phyloP scores from a whole-genome alignment of 2,797 vertebrate genomes.

The Lophius americanus region DNA sequence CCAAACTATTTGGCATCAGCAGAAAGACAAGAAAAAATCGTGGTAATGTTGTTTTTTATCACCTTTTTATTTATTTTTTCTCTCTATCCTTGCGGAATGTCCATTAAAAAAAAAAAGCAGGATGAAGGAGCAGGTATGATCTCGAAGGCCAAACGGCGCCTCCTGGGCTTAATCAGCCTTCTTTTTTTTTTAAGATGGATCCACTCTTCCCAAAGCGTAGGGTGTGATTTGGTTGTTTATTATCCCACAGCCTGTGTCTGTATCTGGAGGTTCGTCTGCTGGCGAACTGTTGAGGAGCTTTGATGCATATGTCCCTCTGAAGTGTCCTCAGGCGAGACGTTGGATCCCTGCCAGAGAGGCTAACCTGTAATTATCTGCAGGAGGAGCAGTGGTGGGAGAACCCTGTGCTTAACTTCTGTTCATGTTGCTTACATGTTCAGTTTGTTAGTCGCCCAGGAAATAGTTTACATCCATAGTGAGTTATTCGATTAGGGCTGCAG shows the following conservation, averaged over 20 bases:
- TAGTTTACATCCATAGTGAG: background rate
- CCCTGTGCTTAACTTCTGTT: background rate
- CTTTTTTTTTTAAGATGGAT: conserved; percentile 65
- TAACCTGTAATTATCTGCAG: conserved; percentile 23
- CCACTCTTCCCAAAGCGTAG: conserved; percentile 43
- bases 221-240: conserved; percentile 81
- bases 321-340: conserved; percentile 40
- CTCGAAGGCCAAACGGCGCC: conserved; percentile 39
- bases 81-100: conserved; percentile 48
- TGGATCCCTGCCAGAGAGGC: conserved; percentile 26
- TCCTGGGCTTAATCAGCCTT: conserved; percentile 81
- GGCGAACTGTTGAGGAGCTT: conserved; percentile 43
- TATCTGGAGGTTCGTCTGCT: conserved; percentile 56
- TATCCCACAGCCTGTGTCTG: conserved; percentile 67
- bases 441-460: background rate
- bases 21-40: conserved; percentile 48
- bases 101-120: conserved; percentile 32
- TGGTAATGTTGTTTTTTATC: conserved; percentile 66
- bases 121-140: conserved; percentile 52
- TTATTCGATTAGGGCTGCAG: no score
- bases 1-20: conserved; percentile 68
- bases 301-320: conserved; percentile 48
- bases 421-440: background rate
- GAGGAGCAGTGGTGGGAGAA: conserved; percentile 4
- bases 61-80: conserved; percentile 13